Evolutionary conservation across 1,140 invertebrate species (phyloP).

Genomic region (Halictus rubicundus): DNA sequence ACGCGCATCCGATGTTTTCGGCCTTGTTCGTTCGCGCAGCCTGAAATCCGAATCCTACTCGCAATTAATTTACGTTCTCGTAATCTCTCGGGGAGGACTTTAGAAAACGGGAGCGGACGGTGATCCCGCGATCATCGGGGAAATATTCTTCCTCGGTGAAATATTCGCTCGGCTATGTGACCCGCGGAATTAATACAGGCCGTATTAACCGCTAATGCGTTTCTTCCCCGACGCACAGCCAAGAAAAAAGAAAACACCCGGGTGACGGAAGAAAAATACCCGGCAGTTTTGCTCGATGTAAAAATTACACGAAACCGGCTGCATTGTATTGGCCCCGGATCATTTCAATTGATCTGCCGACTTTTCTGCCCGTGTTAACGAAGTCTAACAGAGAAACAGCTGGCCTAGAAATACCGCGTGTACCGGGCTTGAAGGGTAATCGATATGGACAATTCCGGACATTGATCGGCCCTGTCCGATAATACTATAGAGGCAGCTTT

Average conservation of each 20-base stretch:
- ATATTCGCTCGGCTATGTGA: too few relatives aligned
- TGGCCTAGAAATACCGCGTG: not conserved
- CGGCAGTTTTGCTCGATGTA: not conserved
- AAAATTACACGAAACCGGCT: not conserved
- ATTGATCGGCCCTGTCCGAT: not conserved
- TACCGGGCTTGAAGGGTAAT: conserved; percentile 1
- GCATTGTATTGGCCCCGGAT: too few relatives aligned
- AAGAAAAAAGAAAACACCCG: too few relatives aligned
- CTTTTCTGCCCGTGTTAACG: not conserved
- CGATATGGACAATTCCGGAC: not conserved
- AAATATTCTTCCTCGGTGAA: not conserved
- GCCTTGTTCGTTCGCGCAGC: not conserved
- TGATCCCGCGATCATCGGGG: conserved; percentile 1
- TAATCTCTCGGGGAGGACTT: not conserved
- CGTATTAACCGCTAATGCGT: conserved; percentile 39
- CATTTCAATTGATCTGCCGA: not conserved
- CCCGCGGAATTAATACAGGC: conserved; percentile 17
- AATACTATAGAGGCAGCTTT: not conserved
- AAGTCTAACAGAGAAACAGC: conserved; percentile 25
- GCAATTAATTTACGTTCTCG: not conserved
- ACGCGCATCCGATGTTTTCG: too few relatives aligned
- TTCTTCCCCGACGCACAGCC: not conserved
- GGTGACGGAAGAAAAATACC: not conserved
- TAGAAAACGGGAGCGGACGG: conserved; percentile 1
- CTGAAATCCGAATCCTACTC: not conserved